Evolutionary conservation across 2,888 invertebrate genomes (phyloP).

Genomic region (Standfussiana lucernea): DNA sequence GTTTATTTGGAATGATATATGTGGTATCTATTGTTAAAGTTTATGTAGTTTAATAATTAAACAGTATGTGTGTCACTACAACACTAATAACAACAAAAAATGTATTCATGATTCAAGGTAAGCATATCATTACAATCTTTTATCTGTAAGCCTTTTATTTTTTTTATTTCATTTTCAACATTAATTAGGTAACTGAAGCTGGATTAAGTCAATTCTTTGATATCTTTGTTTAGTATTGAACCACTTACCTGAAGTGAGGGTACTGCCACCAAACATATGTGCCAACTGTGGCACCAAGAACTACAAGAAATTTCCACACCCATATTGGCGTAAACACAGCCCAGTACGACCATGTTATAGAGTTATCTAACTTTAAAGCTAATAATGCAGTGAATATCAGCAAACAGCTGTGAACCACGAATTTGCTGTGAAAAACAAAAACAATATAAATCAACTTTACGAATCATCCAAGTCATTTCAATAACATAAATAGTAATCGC

Average conservation of each 20-base stretch:
- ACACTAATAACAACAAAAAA: neutral
- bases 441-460: conserved; percentile 52
- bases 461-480: conserved; percentile 50
- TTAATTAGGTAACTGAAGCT: neutral
- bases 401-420: conserved; percentile 98
- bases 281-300: conserved; percentile 97
- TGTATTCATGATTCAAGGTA: conserved; percentile 39
- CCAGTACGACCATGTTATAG: conserved; percentile 98
- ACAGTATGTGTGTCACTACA: neutral
- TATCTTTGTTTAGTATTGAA: neutral
- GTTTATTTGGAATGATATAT: too few relatives aligned
- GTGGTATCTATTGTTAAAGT: neutral
- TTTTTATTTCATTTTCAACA: neutral
- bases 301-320: conserved; percentile 98
- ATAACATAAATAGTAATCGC: conserved; percentile 46
- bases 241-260: conserved; percentile 96
- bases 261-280: conserved; percentile 99
- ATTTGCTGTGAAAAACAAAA: conserved; percentile 95
- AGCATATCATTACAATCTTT: conserved; percentile 10
- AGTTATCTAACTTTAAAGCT: conserved; percentile 96
- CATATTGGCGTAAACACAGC: conserved; percentile 98
- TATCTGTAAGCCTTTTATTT: conserved; percentile 30
- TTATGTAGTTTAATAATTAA: conserved; percentile 23
- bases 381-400: conserved; percentile 97
- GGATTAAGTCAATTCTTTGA: neutral